Evolutionary conservation across 2,888 invertebrate species (phyloP).

Genomic region (Flexamia atlantica): DNA sequence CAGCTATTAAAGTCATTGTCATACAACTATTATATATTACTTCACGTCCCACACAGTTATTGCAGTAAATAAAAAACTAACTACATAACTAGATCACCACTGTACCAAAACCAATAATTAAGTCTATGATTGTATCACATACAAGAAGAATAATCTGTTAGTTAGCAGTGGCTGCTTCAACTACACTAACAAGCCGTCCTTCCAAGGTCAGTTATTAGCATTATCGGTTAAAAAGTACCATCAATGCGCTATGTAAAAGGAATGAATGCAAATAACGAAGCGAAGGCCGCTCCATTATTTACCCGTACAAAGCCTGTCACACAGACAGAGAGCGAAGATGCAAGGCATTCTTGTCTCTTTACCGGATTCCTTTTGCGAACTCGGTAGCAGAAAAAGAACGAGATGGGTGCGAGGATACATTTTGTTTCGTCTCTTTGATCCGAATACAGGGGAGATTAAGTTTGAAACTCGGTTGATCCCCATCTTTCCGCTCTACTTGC

Average conservation of each 20-base stretch:
- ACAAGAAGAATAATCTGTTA: no score
- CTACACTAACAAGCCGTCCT: no score
- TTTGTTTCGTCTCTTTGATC: neutral
- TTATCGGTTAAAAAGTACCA: neutral
- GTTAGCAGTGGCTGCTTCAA: no score
- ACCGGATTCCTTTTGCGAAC: neutral
- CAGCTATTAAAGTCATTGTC: no score
- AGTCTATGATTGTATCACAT: no score
- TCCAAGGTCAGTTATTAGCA: neutral
- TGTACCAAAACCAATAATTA: no score
- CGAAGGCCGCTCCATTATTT: constrained; percentile 2
- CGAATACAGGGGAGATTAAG: neutral
- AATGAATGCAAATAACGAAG: neutral
- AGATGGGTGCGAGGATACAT: neutral
- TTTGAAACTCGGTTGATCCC: neutral
- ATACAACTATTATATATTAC: no score
- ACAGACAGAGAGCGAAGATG: neutral
- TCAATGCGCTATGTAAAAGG: neutral
- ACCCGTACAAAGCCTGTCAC: constrained; percentile 9
- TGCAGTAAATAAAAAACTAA: no score
- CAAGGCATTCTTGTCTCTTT: neutral
- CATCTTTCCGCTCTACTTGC: constrained; percentile 7
- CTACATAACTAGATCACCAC: no score
- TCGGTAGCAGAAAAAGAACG: no score
- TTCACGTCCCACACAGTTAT: no score